phyloP scores from a whole-genome alignment of 2,113 vertebrate genomes.

The Rhinoptilus africanus region DNA sequence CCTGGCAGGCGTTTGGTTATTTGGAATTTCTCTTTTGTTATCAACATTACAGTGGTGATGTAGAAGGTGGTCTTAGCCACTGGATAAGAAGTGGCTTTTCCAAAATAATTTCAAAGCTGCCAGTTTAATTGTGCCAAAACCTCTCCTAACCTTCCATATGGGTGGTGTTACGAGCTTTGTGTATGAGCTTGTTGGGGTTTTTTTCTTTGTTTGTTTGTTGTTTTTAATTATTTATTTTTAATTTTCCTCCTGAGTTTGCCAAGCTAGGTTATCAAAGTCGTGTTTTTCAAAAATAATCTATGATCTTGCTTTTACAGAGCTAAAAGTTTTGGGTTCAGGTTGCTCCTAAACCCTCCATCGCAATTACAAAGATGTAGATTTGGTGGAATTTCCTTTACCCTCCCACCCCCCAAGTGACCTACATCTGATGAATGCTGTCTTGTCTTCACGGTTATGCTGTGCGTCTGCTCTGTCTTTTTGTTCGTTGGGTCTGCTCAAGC shows the following conservation, averaged over 20 bases:
- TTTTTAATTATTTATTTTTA: not conserved
- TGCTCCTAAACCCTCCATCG: not conserved
- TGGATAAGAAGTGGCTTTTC: not conserved
- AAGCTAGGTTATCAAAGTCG: not conserved
- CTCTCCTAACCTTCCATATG: not conserved
- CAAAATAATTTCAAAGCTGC: not conserved
- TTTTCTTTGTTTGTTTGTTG: no score
- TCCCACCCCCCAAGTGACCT: not conserved
- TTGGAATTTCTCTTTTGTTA: not conserved
- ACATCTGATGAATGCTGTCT: constrained; percentile 43
- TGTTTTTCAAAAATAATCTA: not conserved
- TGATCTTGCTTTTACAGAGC: not conserved
- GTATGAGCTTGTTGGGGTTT: not conserved
- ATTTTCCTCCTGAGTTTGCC: not conserved
- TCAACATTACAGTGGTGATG: fast-evolving
- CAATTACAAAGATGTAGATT: not conserved
- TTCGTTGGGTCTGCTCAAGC: not conserved
- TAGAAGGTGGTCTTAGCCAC: not conserved
- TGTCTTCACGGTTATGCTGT: not conserved
- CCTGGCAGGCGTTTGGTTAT: not conserved
- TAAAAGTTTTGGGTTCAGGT: not conserved
- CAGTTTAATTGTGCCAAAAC: not conserved
- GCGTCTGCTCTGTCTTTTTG: not conserved
- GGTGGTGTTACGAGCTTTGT: not conserved
- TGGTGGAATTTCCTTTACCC: not conserved